A percentile compares a stretch with the other conserved stretches of the same genome.
Conservation (phyloP, 2,113 vertebrate species). For the Hypomesus transpacificus region DNA sequence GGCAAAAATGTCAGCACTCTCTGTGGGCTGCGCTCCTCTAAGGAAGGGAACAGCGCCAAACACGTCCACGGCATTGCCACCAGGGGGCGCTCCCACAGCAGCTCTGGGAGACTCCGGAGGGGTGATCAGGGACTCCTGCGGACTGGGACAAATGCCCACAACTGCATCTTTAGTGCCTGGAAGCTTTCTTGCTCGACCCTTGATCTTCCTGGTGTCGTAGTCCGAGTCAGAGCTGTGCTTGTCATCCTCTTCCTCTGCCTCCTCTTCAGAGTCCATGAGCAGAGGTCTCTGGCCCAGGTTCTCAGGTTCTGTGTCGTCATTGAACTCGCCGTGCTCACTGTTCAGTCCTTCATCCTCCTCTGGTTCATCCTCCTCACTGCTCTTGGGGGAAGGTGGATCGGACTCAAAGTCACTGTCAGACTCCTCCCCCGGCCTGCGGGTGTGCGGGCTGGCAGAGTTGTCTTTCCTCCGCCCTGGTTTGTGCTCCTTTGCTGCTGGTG, state of each 20-base stretch:
- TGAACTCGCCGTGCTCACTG: conserved; percentile 82
- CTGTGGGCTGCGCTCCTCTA: conserved; percentile 47
- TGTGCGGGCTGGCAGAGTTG: conserved; percentile 17
- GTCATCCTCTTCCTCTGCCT: conserved; percentile 87
- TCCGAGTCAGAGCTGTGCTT: conserved; percentile 91
- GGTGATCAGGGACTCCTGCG: conserved; percentile 16
- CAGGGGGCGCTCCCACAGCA: background rate
- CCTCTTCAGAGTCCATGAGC: conserved; percentile 95
- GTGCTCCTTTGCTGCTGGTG: conserved; percentile 59
- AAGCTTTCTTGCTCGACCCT: conserved; percentile 38
- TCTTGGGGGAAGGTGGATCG: conserved; percentile 91
- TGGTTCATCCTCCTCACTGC: conserved; percentile 84
- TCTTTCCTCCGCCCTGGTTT: conserved; percentile 62
- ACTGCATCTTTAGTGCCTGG: conserved; percentile 30
- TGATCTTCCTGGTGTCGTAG: conserved; percentile 67
- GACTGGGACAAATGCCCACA: accelerated
- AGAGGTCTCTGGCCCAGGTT: conserved; percentile 89
- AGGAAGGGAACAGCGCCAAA: conserved; percentile 90
- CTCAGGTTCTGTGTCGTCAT: conserved; percentile 81
- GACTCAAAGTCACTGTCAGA: conserved; percentile 98
- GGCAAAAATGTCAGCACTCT: conserved; percentile 55
- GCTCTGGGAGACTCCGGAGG: conserved; percentile 22
- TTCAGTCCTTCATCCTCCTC: conserved; percentile 88
- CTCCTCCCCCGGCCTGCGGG: conserved; percentile 70
- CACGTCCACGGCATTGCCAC: conserved; percentile 70